Percentiles rank a stretch among this genome's conserved stretches.
Evolutionary conservation across 1,140 invertebrate species (phyloP).

Genomic region (Physella acuta): DNA sequence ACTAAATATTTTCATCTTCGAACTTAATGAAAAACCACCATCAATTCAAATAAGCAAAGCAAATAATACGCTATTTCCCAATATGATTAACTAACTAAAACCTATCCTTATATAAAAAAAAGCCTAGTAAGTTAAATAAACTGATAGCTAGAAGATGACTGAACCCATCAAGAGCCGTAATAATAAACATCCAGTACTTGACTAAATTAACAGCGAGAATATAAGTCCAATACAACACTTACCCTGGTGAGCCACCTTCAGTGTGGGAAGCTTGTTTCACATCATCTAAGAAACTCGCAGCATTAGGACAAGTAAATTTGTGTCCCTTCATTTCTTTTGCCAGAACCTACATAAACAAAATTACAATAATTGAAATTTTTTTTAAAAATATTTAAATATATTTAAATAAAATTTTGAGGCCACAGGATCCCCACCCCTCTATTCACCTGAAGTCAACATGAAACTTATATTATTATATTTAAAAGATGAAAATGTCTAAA

Average conservation of each 20-base stretch:
- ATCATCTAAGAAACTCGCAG: background rate
- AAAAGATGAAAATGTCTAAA: background rate
- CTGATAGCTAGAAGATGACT: background rate
- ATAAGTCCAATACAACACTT: background rate
- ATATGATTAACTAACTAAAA: no score
- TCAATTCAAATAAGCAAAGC: no score
- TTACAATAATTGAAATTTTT: background rate
- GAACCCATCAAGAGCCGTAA: background rate
- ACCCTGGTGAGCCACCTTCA: background rate
- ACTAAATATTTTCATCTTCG: no score
- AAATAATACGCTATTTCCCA: no score
- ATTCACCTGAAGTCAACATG: background rate
- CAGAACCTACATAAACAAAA: background rate
- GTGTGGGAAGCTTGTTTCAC: background rate
- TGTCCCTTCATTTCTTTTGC: background rate
- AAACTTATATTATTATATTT: background rate
- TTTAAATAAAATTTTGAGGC: background rate
- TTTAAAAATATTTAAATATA: background rate
- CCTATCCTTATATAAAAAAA: background rate
- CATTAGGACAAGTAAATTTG: background rate
- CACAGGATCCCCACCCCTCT: background rate
- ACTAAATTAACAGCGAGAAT: background rate
- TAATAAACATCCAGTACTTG: background rate
- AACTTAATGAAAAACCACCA: no score
- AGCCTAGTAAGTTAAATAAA: background rate